Evolutionary conservation across 2,113 vertebrate genomes (phyloP).

Genomic region (Pteruthius melanotis): DNA sequence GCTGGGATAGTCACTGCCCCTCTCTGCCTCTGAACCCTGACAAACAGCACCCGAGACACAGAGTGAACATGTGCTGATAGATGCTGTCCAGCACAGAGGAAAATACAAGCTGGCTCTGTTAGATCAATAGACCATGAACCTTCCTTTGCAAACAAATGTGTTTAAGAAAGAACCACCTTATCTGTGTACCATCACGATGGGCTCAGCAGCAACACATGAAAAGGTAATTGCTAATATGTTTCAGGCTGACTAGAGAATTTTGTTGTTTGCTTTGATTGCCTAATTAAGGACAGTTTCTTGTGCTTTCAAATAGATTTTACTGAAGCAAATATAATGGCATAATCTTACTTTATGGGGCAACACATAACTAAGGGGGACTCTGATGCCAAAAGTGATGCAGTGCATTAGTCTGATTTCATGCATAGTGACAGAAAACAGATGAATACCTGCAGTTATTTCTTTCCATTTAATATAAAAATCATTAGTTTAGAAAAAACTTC

Average conservation of each 20-base stretch:
- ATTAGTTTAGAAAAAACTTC: not conserved
- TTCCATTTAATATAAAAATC: conserved; percentile 16
- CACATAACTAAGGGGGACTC: not conserved
- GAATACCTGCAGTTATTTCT: not conserved
- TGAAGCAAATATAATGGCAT: not conserved
- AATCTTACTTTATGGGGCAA: not conserved
- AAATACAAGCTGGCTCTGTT: not conserved
- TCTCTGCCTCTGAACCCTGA: not conserved
- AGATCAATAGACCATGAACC: not conserved
- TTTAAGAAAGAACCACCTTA: not conserved
- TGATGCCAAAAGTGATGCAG: not conserved
- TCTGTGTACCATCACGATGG: accelerated
- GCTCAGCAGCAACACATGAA: not conserved
- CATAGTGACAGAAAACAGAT: not conserved
- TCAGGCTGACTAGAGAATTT: not conserved
- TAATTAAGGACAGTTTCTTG: not conserved
- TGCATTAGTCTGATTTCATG: not conserved
- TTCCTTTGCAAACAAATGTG: not conserved
- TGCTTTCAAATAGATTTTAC: not conserved
- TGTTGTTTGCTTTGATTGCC: not conserved
- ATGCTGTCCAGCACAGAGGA: not conserved
- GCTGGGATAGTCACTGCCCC: not conserved
- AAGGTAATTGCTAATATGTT: not conserved
- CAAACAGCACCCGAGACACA: not conserved
- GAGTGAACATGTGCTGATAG: accelerated